phyloP scores from a whole-genome alignment of 2,888 invertebrate genomes.

The Drosophila neonasuta region DNA sequence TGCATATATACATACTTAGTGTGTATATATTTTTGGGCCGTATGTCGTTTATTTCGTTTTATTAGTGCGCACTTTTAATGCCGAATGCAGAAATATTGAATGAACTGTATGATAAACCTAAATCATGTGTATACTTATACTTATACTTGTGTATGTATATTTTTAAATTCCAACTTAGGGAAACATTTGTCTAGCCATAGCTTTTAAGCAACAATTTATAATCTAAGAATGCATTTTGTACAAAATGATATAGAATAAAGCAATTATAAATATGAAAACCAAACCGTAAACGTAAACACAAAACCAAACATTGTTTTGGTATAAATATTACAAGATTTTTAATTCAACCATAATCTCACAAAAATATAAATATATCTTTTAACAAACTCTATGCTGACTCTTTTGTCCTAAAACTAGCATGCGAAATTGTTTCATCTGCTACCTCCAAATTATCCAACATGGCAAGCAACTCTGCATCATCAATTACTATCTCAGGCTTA shows the following conservation, averaged over 20 bases:
- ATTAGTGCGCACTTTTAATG: slow-evolving; percentile 46
- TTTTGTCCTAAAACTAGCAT: slow-evolving; percentile 33
- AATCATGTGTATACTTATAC: slow-evolving; percentile 64
- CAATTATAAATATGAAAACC: slow-evolving; percentile 35
- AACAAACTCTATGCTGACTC: slow-evolving; percentile 18
- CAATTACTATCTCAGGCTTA: slow-evolving; percentile 55
- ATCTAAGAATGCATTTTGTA: slow-evolving; percentile 72
- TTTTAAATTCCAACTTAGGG: slow-evolving; percentile 77
- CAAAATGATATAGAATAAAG: slow-evolving; percentile 72
- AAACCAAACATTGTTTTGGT: slow-evolving; percentile 1
- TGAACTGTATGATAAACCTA: slow-evolving; percentile 47
- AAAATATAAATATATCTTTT: slow-evolving; percentile 10
- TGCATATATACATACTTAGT: slow-evolving; percentile 47
- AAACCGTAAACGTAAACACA: slow-evolving; percentile 2
- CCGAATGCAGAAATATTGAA: slow-evolving; percentile 43
- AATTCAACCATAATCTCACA: slow-evolving; percentile 30
- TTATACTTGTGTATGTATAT: slow-evolving; percentile 55
- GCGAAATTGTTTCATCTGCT: slow-evolving; percentile 59
- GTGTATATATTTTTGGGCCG: slow-evolving; percentile 34
- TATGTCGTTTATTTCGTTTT: slow-evolving; percentile 31
- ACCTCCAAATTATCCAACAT: slow-evolving; percentile 78
- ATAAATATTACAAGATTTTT: slow-evolving; percentile 10
- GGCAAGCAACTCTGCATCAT: slow-evolving; percentile 74
- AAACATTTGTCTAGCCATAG: slow-evolving; percentile 81
- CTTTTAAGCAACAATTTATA: slow-evolving; percentile 63